These are phyloP conservation scores for Bubo bubo DNA, from an alignment of 2,113 vertebrate genomes.

Conservation along the genomic window DNA sequence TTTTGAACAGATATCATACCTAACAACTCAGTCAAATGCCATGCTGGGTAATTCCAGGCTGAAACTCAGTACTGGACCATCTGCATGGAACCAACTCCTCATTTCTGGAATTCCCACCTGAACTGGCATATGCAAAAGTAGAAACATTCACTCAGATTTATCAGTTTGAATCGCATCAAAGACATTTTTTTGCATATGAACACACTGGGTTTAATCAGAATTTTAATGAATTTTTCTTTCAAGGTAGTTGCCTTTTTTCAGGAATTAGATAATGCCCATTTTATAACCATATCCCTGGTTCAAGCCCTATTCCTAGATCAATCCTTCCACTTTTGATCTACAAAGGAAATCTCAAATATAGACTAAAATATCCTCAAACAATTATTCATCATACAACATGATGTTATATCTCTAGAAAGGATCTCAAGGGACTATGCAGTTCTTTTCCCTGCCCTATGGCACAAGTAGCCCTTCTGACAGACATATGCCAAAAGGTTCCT, in stretches of 20 bases:
- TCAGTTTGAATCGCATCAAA: background rate
- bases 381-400: background rate
- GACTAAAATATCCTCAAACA: background rate
- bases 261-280: background rate
- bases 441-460: background rate
- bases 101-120: background rate
- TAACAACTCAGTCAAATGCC: background rate
- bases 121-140: background rate
- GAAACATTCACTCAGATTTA: background rate
- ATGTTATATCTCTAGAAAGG: background rate
- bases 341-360: background rate
- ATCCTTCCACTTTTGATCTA: background rate
- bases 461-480: background rate
- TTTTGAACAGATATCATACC: background rate
- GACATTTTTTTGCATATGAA: background rate
- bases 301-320: background rate
- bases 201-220: background rate
- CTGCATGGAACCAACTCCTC: background rate
- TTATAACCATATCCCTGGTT: background rate
- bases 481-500: background rate
- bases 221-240: background rate
- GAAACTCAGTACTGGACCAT: background rate
- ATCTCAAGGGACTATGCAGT: background rate
- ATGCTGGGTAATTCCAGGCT: background rate
- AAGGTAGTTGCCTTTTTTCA: background rate